A percentile compares a stretch with the other conserved stretches of the same genome.
Conservation (phyloP, 2,797 vertebrate species). For the Antennarius maculatus region DNA sequence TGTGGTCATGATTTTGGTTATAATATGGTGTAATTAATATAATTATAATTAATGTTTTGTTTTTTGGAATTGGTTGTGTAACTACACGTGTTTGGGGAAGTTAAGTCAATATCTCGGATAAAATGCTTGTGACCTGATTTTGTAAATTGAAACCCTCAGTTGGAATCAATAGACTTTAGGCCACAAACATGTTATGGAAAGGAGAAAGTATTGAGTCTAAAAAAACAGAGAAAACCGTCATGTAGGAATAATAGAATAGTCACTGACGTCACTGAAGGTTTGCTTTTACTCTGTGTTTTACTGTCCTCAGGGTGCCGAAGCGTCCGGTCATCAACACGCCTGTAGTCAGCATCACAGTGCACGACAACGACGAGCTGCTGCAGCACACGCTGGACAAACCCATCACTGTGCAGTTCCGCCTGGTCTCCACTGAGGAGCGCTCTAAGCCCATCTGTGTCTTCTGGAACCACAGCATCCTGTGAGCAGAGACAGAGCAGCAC, state of each 20-base stretch:
- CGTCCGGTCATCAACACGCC: constrained; percentile 94
- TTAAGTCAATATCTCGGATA: too few species aligned
- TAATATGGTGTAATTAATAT: too few species aligned
- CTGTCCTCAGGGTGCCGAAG: constrained; percentile 87
- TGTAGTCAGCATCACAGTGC: constrained; percentile 92
- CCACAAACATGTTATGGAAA: too few species aligned
- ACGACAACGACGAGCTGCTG: constrained; percentile 83
- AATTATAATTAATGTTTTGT: too few species aligned
- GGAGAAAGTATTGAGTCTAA: background rate
- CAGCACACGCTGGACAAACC: constrained; percentile 87
- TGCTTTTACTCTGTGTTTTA: background rate
- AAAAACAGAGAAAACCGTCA: background rate
- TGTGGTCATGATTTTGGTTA: too few species aligned
- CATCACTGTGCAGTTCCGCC: constrained; percentile 92
- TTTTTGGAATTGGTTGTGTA: too few species aligned
- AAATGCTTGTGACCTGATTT: background rate
- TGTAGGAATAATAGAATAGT: background rate
- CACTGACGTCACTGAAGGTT: background rate
- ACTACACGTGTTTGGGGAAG: too few species aligned
- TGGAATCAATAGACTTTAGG: too few species aligned
- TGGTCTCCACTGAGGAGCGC: constrained; percentile 91
- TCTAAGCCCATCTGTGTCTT: constrained; percentile 97
- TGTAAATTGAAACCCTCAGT: background rate
- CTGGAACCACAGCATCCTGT: constrained; percentile 96
- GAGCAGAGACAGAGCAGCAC: constrained; percentile 60